Evolutionary conservation across 2,113 vertebrate species (phyloP), one percentile per base, ranked within the genome.

Genomic region (Miniopterus natalensis): DNA sequence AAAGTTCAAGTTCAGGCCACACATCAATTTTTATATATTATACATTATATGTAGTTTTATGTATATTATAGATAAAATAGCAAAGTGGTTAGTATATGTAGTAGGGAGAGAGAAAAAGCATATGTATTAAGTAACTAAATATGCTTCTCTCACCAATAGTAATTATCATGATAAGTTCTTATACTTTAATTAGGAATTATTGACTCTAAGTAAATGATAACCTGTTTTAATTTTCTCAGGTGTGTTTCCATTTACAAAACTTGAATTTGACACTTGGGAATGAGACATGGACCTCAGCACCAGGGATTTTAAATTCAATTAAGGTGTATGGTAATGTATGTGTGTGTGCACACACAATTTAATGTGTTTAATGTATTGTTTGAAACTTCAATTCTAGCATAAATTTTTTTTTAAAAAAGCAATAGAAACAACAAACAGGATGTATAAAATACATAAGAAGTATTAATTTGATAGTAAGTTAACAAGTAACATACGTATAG

Each of bases 241-340:
- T 86, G 47, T 10, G 11, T 86, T 73, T 91, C 40, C 80, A 12
- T 81, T 73, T 73, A 49, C 6, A 49, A 81, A 59, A 66, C 7
- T 66, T 80, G 11, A 36, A 68, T 66, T 92, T 87, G 83, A 63
- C 23, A 81, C 7, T 55, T 92, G 40, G 42, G 31, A 95, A 97
- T 97, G 96, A 84, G 7, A 61, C 88, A 94, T 0, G 65, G 36
- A 94, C 42, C 75, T 95, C 80, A 63, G 27, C 27, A 47, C 79
- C 27, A 18, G 42, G 1, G 2, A 65, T 83, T 83, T 83, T 83
- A 65, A 83, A 65, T 71, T 57, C 25, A 86, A 55, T 86, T 63
- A 61, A 63, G 49, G 51, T 70, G 74, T 51, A 53, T 57, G 57
- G 8, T 66, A 75, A 45, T 29, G 6, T 25, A 36, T 74, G 40